Percentiles rank a stretch among this genome's conserved stretches.
These are phyloP conservation scores for Andrena fulva DNA, from an alignment of 2,888 invertebrate genomes.

Conservation along the genomic window DNA sequence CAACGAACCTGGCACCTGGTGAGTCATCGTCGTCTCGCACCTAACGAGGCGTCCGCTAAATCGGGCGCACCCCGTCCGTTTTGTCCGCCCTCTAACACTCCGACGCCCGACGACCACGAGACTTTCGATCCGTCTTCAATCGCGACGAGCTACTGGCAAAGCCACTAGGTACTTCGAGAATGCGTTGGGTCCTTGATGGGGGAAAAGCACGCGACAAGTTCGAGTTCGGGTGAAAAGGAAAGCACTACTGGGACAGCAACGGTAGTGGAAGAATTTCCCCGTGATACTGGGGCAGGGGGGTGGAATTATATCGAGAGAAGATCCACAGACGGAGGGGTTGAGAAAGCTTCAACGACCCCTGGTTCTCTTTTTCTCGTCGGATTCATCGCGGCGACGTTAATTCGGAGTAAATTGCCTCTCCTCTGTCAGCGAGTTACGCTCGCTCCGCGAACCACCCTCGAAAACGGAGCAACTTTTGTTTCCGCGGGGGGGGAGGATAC, in stretches of 20 bases:
- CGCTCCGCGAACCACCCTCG: constrained; percentile 7
- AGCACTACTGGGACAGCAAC: not conserved
- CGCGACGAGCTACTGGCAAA: too few relatives aligned
- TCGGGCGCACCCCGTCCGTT: constrained; percentile 22
- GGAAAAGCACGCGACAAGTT: too few relatives aligned
- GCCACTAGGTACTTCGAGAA: too few relatives aligned
- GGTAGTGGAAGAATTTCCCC: not conserved
- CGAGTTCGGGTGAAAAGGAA: too few relatives aligned
- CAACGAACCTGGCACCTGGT: constrained; percentile 69
- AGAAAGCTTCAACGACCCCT: constrained; percentile 31
- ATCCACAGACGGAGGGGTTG: not conserved
- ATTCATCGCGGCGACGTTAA: constrained; percentile 35
- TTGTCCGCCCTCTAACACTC: too few relatives aligned
- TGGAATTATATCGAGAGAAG: not conserved
- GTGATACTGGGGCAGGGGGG: not conserved
- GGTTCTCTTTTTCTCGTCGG: constrained; percentile 13
- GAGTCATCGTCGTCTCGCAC: constrained; percentile 66
- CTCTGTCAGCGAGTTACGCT: constrained; percentile 25
- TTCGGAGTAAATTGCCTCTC: constrained; percentile 36
- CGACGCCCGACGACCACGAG: not conserved
- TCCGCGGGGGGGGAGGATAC: not conserved
- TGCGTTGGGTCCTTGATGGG: too few relatives aligned
- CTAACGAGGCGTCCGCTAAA: constrained; percentile 41
- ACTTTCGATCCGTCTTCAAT: not conserved
- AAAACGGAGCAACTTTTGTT: constrained; percentile 33